Base-by-base conservation (phyloP, 53 echinoderm and acorn worm species). In the Stichopus horrens region DNA sequence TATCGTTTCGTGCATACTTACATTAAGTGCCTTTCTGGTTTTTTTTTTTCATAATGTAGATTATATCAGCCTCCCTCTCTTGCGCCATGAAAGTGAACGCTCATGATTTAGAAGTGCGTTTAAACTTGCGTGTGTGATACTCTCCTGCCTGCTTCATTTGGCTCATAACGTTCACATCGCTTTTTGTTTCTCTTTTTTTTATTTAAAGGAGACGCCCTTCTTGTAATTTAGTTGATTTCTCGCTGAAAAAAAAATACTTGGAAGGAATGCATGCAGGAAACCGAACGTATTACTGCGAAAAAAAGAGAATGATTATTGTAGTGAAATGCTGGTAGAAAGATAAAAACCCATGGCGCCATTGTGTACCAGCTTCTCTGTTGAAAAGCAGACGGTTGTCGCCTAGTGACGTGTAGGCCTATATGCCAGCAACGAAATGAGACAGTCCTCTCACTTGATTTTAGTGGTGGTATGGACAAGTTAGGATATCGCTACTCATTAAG, bases 351-450 rank as follows among this genome's bases (percentile, higher is more conserved):
- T 56, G 81, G 81, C 81, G 81, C 81, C 81, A 57, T 10, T 57
- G 58, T 16, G 81, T 81, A 81, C 81, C 81, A 51, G 81, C 57
- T 18, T 81, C 57, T 81, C 81, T 58, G 56, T 81, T 58, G n/a
- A 81, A 58, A 57, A 57, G 58, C 81, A 81, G 81, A 81, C 55
- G 55, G 21, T 58, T 58, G 81, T 81, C 81, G 56, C 81, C 81
- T 18, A 71, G 7, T 20, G 71, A 16, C 18, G 71, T 71, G 71
- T 71, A 71, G 18, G n/a, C 71, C 71, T 71, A 20, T 71, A 71
- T 71, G n/a, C 71, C 71, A 18, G 71, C 71, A 71, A n/a, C 71
- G 71, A 2, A 37, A 37, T n/a, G 18, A 71, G 14, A 13, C 16
- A 71, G 16, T 71, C 14, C 71, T 71, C n/a, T 71, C 6, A 18